A percentile compares a stretch with the other conserved stretches of the same genome.
These are phyloP conservation scores for Rutilus rutilus DNA, from an alignment of 2,113 vertebrate genomes.

Conservation along the genomic window DNA sequence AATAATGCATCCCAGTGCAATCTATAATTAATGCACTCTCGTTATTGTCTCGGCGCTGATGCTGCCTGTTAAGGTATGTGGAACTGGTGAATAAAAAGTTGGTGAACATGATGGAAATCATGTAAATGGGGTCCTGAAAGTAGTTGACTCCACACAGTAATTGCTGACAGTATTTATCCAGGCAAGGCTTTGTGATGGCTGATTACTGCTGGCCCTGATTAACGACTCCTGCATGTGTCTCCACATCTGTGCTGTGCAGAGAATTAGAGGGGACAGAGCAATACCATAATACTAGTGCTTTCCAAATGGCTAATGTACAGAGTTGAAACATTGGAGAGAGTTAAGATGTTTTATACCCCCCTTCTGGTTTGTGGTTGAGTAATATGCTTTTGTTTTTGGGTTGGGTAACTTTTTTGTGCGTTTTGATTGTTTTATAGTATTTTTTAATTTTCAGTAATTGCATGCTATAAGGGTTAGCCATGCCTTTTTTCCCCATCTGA, in stretches of 20 bases:
- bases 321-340: constrained; percentile 62
- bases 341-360: background rate
- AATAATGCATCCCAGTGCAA: constrained; percentile 73
- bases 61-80: constrained; percentile 5
- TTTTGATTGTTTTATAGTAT: background rate
- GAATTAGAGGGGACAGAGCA: constrained; percentile 73
- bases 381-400: background rate
- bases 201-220: constrained; percentile 70
- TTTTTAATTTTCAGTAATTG: background rate
- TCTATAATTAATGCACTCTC: constrained; percentile 72
- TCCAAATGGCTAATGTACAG: constrained; percentile 66
- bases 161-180: constrained; percentile 69
- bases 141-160: constrained; percentile 56
- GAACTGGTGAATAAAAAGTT: background rate
- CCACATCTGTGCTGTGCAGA: constrained; percentile 65
- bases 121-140: constrained; percentile 38
- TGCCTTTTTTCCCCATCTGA: background rate
- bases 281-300: constrained; percentile 73
- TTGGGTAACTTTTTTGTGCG: background rate
- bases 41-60: constrained; percentile 27
- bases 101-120: constrained; percentile 9
- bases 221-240: constrained; percentile 64
- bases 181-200: constrained; percentile 65
- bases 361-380: background rate
- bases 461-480: too few species aligned